Evolutionary conservation across 2,113 vertebrate species (phyloP).

Genomic region (Colius striatus): DNA sequence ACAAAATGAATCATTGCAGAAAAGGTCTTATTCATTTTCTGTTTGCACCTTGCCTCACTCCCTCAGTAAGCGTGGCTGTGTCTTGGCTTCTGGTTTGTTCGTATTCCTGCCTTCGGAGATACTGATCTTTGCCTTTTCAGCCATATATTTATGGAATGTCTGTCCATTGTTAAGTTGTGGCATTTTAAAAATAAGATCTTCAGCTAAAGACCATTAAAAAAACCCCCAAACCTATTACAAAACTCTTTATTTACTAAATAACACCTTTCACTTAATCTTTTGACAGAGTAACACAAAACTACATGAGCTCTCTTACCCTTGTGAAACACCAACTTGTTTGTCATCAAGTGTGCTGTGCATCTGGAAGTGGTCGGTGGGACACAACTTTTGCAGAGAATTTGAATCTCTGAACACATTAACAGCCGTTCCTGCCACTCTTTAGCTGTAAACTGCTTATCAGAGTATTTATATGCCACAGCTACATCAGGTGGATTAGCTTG

Average conservation of each 20-base stretch:
- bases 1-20: not conserved
- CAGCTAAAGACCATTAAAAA: not conserved
- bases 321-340: not conserved
- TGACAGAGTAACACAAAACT: not conserved
- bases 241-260: not conserved
- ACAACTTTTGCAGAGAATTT: not conserved
- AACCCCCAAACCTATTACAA: not conserved
- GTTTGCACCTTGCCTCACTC: not conserved
- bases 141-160: not conserved
- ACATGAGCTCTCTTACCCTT: rapidly evolving
- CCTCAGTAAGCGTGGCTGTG: not conserved
- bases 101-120: not conserved
- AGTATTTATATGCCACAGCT: not conserved
- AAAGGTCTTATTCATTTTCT: not conserved
- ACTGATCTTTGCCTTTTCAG: not conserved
- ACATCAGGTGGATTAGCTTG: slow-evolving; percentile 1
- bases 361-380: not conserved
- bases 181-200: not conserved
- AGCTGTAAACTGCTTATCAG: not conserved
- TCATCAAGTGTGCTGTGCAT: not conserved
- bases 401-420: not conserved
- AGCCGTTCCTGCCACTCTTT: not conserved
- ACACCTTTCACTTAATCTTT: not conserved
- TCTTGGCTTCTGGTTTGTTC: not conserved
- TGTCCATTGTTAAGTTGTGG: not conserved